Evolutionary conservation across 1,140 invertebrate genomes (phyloP).

Genomic region (Ruditapes philippinarum): DNA sequence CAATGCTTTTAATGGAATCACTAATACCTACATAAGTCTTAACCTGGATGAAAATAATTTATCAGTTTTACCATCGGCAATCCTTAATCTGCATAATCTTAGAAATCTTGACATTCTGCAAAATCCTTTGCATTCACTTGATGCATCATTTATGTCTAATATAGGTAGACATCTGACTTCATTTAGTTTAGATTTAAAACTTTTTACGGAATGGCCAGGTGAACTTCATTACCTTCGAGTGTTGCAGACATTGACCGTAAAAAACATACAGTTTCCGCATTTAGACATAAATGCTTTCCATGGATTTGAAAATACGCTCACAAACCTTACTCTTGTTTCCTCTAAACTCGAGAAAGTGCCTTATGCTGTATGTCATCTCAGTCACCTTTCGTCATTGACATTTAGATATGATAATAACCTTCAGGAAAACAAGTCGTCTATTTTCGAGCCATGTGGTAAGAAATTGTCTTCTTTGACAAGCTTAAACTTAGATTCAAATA

Average conservation of each 20-base stretch:
- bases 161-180: neutral
- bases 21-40: neutral
- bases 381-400: neutral
- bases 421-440: neutral
- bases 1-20: neutral
- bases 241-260: neutral
- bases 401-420: neutral
- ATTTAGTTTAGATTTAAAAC: neutral
- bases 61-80: neutral
- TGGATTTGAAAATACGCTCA: conserved; percentile 7
- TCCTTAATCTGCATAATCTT: neutral
- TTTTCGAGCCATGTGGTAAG: neutral
- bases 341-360: neutral
- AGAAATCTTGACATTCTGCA: neutral
- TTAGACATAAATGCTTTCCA: neutral
- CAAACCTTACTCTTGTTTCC: neutral
- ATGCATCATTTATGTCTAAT: neutral
- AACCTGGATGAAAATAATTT: neutral
- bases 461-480: neutral
- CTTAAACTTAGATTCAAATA: neutral
- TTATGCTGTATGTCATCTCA: neutral
- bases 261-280: neutral
- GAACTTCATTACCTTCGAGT: neutral
- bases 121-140: neutral
- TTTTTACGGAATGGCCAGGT: neutral